phyloP scores from a whole-genome alignment of 30 jellyfish, hydroid and myxozoan species.

The Hydractinia echinata region DNA sequence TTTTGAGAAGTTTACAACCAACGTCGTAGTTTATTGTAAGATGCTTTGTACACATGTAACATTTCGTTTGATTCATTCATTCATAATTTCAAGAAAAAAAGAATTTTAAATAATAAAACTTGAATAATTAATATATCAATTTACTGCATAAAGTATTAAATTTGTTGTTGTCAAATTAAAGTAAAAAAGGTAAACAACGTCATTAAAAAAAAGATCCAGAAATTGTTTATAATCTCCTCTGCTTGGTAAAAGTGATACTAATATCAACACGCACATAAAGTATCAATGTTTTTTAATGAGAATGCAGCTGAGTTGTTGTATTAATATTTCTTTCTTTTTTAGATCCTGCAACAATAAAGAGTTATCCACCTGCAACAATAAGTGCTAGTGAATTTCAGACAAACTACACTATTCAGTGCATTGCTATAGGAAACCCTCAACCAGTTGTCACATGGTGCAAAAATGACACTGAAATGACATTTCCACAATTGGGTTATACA shows the following conservation, averaged over 20 bases:
- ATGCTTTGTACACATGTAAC: neutral
- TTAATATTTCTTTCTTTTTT: neutral
- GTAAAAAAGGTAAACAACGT: too few relatives aligned
- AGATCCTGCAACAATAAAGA: conserved; percentile 7
- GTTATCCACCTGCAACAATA: neutral
- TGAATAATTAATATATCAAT: neutral
- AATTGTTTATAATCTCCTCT: neutral
- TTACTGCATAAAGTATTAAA: neutral
- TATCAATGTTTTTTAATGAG: too few relatives aligned
- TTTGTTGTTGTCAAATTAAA: neutral
- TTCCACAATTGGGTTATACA: neutral
- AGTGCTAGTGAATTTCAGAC: conserved; percentile 1
- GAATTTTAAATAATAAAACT: neutral
- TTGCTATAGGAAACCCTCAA: conserved; percentile 24
- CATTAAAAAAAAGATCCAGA: too few relatives aligned
- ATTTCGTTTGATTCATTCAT: too few relatives aligned
- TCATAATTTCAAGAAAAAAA: neutral
- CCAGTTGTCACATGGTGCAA: conserved; percentile 11
- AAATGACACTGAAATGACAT: neutral
- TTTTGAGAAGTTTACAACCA: neutral
- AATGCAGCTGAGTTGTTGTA: too few relatives aligned
- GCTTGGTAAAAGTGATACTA: neutral
- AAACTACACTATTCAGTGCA: conserved; percentile 2
- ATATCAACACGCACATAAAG: too few relatives aligned
- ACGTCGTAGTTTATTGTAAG: conserved; percentile 6